Percentiles rank a stretch among this genome's conserved stretches.
phyloP scores from a whole-genome alignment of 2,113 vertebrate genomes.

The Sprattus sprattus region DNA sequence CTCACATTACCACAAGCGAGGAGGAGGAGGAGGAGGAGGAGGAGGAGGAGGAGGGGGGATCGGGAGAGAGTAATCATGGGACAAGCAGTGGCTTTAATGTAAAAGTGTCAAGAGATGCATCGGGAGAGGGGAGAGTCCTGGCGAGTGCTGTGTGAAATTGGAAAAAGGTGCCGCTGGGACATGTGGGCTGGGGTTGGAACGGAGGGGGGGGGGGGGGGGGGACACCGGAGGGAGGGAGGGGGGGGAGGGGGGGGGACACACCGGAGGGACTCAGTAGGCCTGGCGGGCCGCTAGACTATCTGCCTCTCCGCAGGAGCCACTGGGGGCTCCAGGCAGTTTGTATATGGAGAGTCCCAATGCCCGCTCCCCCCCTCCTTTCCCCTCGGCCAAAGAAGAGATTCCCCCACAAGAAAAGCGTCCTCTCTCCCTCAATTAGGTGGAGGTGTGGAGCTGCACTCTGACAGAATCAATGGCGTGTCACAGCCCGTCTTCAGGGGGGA shows the following conservation, averaged over 20 bases:
- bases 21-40: not conserved
- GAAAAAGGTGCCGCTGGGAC: conserved; percentile 70
- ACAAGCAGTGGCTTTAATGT: conserved; percentile 61
- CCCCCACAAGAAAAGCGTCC: not conserved
- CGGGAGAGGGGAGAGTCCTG: conserved; percentile 54
- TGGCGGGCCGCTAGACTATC: conserved; percentile 64
- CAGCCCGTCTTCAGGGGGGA: not conserved
- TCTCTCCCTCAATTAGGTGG: not conserved
- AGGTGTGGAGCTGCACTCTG: not conserved
- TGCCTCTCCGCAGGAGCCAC: not conserved
- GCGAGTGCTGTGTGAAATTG: conserved; percentile 68
- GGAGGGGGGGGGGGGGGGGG: conserved; percentile 16
- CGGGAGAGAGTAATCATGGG: conserved; percentile 61
- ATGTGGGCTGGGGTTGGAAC: conserved; percentile 48
- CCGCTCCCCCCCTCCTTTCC: not conserved
- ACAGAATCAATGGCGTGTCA: not conserved
- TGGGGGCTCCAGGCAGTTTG: conserved; percentile 8
- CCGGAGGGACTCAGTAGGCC: conserved; percentile 17
- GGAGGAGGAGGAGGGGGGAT: not conserved
- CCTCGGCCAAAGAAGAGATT: not conserved
- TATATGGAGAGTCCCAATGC: not conserved
- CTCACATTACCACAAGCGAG: conserved; percentile 56
- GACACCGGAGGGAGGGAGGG: conserved; percentile 46
- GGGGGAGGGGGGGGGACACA: not conserved
- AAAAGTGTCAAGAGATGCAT: conserved; percentile 64